These are phyloP conservation scores for Tinea trinotella DNA, from an alignment of 2,888 invertebrate genomes.

Conservation along the genomic window DNA sequence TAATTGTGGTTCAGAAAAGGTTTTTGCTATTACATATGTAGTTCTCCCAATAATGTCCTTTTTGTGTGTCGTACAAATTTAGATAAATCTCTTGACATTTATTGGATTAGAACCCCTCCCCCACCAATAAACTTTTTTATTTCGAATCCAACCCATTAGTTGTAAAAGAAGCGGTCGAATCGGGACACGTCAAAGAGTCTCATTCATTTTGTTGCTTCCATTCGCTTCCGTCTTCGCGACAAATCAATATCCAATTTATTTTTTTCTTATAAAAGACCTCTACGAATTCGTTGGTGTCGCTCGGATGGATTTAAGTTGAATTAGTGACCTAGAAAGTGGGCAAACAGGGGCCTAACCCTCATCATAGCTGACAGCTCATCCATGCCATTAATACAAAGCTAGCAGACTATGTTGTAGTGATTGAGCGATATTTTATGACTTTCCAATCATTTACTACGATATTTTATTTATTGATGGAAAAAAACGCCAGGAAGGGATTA, in stretches of 20 bases:
- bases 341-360: slow-evolving; percentile 5
- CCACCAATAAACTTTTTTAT: neutral
- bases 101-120: neutral
- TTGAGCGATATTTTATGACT: slow-evolving; percentile 7
- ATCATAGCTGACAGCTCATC: slow-evolving; percentile 11
- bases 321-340: slow-evolving; percentile 13
- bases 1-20: too few relatives aligned
- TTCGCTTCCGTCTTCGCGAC: slow-evolving; percentile 2
- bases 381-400: neutral
- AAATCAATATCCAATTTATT: slow-evolving; percentile 18
- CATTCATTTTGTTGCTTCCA: neutral
- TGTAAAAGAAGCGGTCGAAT: neutral
- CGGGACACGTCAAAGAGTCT: neutral
- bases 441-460: neutral
- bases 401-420: neutral
- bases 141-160: neutral
- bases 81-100: too few relatives aligned
- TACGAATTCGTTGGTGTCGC: slow-evolving; percentile 15
- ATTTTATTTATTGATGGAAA: too few relatives aligned
- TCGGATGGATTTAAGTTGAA: slow-evolving; percentile 11
- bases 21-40: too few relatives aligned
- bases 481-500: too few relatives aligned
- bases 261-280: slow-evolving; percentile 12
- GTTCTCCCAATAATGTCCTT: too few relatives aligned
- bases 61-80: too few relatives aligned